phyloP scores from a whole-genome alignment of 1,140 invertebrate species.

The Anthonomus grandis region DNA sequence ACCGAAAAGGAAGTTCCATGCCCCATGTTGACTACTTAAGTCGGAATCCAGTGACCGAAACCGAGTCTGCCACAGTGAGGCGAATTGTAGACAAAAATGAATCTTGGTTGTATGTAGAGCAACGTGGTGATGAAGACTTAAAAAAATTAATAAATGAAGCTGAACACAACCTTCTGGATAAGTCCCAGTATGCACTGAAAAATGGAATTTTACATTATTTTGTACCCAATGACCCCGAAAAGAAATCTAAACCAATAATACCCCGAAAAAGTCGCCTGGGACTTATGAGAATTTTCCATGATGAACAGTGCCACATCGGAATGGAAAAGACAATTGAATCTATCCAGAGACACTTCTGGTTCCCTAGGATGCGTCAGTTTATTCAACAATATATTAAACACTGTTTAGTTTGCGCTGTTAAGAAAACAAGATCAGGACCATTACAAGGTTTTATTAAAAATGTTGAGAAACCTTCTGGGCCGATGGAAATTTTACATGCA shows the following conservation, averaged over 20 bases:
- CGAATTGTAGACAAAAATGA: not conserved
- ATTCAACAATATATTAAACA: not conserved
- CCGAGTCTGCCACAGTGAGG: not conserved
- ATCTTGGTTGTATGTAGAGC: constrained; percentile 9
- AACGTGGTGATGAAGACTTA: not conserved
- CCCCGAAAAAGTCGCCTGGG: not conserved
- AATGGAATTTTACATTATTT: no score
- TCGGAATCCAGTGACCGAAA: constrained; percentile 1
- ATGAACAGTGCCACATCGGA: not conserved
- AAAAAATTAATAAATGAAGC: not conserved
- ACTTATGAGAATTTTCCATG: not conserved
- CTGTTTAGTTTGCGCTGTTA: constrained; percentile 35
- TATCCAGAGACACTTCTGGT: not conserved
- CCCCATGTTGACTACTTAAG: constrained; percentile 15
- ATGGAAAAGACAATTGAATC: constrained; percentile 11
- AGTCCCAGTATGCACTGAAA: not conserved
- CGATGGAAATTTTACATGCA: not conserved
- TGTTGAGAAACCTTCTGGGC: not conserved
- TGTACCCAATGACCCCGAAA: not conserved
- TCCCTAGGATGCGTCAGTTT: not conserved
- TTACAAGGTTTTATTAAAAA: constrained; percentile 28
- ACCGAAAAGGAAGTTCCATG: constrained; percentile 6
- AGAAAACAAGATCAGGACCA: constrained; percentile 35
- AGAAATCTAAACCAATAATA: not conserved
- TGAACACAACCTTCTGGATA: not conserved